Percentiles rank a stretch among this genome's conserved stretches.
phyloP scores from a whole-genome alignment of 2,797 vertebrate species.

The Onychomys torridus region DNA sequence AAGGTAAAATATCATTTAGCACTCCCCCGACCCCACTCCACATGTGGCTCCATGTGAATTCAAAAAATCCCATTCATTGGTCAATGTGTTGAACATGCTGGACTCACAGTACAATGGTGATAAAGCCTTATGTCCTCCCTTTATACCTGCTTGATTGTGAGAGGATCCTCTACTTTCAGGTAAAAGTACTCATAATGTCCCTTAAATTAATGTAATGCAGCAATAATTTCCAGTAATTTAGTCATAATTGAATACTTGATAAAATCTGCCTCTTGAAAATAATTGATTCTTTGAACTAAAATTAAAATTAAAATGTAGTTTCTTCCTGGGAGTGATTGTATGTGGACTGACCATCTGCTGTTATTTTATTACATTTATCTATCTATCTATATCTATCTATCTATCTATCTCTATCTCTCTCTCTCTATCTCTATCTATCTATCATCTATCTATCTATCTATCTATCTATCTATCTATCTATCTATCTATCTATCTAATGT shows the following conservation, averaged over 20 bases:
- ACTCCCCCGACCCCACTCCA: background rate
- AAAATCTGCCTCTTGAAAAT: background rate
- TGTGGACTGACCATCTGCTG: background rate
- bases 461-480: background rate
- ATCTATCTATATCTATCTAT: background rate
- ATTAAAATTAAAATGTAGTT: background rate
- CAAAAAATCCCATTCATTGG: background rate
- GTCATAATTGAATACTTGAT: background rate
- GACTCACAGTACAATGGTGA: background rate
- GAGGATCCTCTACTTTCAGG: background rate
- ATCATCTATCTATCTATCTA: background rate
- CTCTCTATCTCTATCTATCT: background rate
- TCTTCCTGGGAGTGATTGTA: background rate
- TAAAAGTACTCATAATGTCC: slow-evolving; percentile 13
- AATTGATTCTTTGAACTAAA: background rate
- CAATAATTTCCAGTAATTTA: slow-evolving; percentile 20
- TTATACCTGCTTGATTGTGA: background rate
- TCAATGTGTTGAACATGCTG: background rate
- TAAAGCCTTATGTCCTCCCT: background rate
- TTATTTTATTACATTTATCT: background rate
- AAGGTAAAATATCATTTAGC: background rate
- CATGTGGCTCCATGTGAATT: background rate
- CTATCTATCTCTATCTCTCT: background rate
- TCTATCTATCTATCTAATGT: background rate
- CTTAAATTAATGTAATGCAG: background rate